These are phyloP conservation scores for Callocephalon fimbriatum DNA, from an alignment of 2,113 vertebrate species.

Conservation along the genomic window DNA sequence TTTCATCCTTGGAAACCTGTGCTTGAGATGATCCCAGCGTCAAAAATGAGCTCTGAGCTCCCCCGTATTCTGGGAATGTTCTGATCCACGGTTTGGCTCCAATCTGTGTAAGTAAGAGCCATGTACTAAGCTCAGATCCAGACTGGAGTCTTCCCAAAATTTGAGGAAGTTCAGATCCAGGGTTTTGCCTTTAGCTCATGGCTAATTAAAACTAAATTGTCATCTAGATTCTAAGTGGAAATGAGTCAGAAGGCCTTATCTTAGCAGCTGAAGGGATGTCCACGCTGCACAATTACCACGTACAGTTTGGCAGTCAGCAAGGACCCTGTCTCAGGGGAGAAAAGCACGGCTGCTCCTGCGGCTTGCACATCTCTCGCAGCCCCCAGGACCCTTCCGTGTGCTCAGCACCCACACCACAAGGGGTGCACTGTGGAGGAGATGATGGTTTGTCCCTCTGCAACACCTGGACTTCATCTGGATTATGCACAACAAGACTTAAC, in stretches of 20 bases:
- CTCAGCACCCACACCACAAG: background rate
- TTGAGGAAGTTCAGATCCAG: constrained; percentile 41
- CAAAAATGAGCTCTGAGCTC: background rate
- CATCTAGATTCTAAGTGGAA: constrained; percentile 33
- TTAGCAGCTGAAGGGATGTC: constrained; percentile 46
- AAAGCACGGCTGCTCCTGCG: background rate
- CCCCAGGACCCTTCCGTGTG: background rate
- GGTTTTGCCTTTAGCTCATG: constrained; percentile 23
- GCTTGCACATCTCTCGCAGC: fast-evolving
- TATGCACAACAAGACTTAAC: background rate
- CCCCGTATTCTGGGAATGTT: background rate
- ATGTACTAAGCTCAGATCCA: constrained; percentile 28
- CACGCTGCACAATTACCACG: background rate
- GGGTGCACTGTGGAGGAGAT: background rate
- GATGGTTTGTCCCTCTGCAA: background rate
- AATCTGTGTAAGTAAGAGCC: background rate
- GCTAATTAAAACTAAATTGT: constrained; percentile 59
- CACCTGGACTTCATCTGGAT: background rate
- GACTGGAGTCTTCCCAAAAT: constrained; percentile 50
- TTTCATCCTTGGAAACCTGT: background rate
- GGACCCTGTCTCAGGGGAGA: background rate
- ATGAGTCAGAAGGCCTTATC: constrained; percentile 45
- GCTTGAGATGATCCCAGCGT: background rate
- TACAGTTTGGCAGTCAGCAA: background rate
- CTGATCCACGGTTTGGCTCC: constrained; percentile 11